Evolutionary conservation across 2,888 invertebrate genomes (phyloP).

Genomic region (Eupithecia pulchellata): DNA sequence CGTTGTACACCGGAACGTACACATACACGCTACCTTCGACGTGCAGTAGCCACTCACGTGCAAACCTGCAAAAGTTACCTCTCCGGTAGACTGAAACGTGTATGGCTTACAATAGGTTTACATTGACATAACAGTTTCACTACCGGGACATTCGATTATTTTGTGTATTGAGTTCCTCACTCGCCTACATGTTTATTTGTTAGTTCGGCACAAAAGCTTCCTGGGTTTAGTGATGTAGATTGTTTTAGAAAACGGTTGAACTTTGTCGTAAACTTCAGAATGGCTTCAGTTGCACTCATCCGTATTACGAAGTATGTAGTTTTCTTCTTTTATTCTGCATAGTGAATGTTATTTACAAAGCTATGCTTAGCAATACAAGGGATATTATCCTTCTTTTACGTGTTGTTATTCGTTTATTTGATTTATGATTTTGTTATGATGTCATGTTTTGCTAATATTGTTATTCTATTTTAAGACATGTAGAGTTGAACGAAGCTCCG

Average conservation of each 20-base stretch:
- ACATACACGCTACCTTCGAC: no score
- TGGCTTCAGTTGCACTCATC: constrained; percentile 16
- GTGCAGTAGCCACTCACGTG: no score
- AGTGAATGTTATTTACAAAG: neutral
- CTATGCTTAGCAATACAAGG: neutral
- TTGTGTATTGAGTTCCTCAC: neutral
- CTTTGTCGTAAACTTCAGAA: constrained; percentile 40
- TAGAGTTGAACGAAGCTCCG: neutral
- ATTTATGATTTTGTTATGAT: neutral
- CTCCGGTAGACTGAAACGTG: no score
- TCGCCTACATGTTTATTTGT: constrained; percentile 12
- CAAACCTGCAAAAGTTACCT: no score
- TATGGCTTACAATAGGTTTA: no score
- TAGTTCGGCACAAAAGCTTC: constrained; percentile 25
- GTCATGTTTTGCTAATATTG: neutral
- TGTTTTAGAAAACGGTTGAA: constrained; percentile 43
- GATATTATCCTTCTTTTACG: neutral
- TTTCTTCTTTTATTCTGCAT: constrained; percentile 11
- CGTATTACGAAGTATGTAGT: constrained; percentile 25
- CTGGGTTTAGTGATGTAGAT: constrained; percentile 35
- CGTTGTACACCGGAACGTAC: no score
- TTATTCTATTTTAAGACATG: neutral
- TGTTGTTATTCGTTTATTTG: neutral
- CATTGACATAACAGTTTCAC: no score
- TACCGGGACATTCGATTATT: neutral